These are phyloP conservation scores for Oreocharis arfaki DNA, from an alignment of 2,113 vertebrate genomes.

Conservation along the genomic window DNA sequence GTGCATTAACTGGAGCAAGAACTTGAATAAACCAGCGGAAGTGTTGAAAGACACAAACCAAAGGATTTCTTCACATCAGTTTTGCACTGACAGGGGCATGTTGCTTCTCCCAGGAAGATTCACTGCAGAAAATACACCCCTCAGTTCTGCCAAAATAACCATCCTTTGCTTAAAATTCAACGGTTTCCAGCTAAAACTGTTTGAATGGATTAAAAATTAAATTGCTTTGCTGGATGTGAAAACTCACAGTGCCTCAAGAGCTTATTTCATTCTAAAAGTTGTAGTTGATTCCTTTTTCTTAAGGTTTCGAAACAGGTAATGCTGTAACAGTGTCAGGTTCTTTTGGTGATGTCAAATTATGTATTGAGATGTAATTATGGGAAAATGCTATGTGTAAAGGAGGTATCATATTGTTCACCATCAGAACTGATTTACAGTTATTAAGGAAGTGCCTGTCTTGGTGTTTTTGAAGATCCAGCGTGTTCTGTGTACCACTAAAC, in stretches of 20 bases:
- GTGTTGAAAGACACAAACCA: slow-evolving; percentile 18
- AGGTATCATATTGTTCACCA: not conserved
- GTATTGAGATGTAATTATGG: not conserved
- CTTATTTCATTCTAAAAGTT: not conserved
- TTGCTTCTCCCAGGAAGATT: not conserved
- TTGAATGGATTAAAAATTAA: not conserved
- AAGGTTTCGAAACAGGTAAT: not conserved
- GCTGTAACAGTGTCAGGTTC: not conserved
- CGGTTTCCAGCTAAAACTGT: not conserved
- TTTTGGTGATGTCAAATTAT: not conserved
- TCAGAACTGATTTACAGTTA: not conserved
- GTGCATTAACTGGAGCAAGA: not conserved
- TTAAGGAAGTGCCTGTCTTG: not conserved
- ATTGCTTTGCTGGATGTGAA: not conserved
- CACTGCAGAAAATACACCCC: not conserved
- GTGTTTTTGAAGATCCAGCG: rapidly evolving
- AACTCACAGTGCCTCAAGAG: not conserved
- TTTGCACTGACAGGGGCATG: not conserved
- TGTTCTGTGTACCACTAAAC: not conserved
- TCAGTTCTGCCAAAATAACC: not conserved
- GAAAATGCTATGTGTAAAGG: not conserved
- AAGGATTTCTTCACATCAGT: not conserved
- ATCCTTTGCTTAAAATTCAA: not conserved
- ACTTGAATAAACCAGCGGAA: not conserved
- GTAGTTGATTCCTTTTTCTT: not conserved